phyloP scores from a whole-genome alignment of 2,888 invertebrate genomes.

The Aporophyla nigra region DNA sequence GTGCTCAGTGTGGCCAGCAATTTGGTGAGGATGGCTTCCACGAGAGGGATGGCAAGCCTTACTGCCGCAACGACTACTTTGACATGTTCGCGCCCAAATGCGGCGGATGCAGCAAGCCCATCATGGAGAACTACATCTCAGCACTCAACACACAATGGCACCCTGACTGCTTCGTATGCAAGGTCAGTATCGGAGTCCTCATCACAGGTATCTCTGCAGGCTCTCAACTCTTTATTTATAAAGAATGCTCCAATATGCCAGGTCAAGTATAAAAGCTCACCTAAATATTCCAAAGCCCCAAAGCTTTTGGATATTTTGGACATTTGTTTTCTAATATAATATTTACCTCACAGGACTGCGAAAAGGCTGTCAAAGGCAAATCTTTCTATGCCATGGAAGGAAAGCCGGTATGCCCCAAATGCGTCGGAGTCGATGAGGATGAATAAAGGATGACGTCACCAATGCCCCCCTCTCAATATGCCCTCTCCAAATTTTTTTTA shows the following conservation, averaged over 20 bases:
- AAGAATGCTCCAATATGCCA: constrained; percentile 70
- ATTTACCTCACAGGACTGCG: constrained; percentile 95
- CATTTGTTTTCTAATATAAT: constrained; percentile 66
- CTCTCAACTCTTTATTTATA: constrained; percentile 26
- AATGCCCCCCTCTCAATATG: constrained; percentile 78
- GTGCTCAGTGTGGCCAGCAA: constrained; percentile 98
- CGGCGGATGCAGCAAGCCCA: constrained; percentile 98
- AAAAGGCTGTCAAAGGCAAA: constrained; percentile 97
- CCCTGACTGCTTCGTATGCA: constrained; percentile 99
- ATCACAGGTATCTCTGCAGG: constrained; percentile 39
- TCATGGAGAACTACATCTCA: constrained; percentile 99
- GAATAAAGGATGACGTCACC: constrained; percentile 88
- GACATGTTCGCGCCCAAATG: constrained; percentile 99
- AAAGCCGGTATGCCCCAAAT: constrained; percentile 98
- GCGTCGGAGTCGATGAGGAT: constrained; percentile 97
- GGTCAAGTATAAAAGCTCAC: constrained; percentile 80
- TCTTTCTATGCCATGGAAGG: constrained; percentile 99
- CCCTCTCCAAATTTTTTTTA: constrained; percentile 86
- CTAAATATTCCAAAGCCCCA: constrained; percentile 64
- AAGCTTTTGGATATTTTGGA: constrained; percentile 65
- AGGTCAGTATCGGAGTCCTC: constrained; percentile 93
- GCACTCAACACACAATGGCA: constrained; percentile 99
- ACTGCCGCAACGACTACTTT: constrained; percentile 98
- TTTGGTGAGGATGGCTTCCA: constrained; percentile 99
- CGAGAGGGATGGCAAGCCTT: constrained; percentile 98